These are phyloP conservation scores for Amitus sp. DNA, from an alignment of 2,888 invertebrate species.

Conservation along the genomic window DNA sequence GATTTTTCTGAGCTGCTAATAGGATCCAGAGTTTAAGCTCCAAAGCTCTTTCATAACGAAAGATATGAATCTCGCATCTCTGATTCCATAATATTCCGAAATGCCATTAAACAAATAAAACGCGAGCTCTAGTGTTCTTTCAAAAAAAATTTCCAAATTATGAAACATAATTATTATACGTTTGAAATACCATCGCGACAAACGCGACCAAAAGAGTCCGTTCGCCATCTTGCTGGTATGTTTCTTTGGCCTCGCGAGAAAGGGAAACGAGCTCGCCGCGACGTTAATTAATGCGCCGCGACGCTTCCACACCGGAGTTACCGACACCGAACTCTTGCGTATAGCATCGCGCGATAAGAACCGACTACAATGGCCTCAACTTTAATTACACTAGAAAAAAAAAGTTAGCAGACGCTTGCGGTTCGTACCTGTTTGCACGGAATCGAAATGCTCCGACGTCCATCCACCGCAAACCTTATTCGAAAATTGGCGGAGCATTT, in stretches of 20 bases:
- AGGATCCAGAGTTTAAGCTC: too few relatives aligned
- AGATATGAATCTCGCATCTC: too few relatives aligned
- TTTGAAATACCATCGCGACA: constrained; percentile 7
- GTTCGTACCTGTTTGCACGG: too few relatives aligned
- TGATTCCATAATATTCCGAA: not conserved
- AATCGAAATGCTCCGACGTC: too few relatives aligned
- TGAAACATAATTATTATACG: not conserved
- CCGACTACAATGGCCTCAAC: constrained; percentile 21
- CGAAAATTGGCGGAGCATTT: too few relatives aligned
- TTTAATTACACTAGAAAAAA: constrained; percentile 9
- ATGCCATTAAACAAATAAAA: not conserved
- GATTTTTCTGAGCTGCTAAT: too few relatives aligned
- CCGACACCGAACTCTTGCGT: constrained; percentile 7
- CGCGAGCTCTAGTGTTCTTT: not conserved
- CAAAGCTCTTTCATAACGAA: too few relatives aligned
- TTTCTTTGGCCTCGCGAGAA: constrained; percentile 18
- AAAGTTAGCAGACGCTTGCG: too few relatives aligned
- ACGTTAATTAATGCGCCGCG: constrained; percentile 53
- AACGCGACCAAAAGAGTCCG: constrained; percentile 28
- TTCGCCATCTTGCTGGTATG: constrained; percentile 11
- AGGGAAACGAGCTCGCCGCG: constrained; percentile 39
- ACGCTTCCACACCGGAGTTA: constrained; percentile 42
- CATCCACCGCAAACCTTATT: too few relatives aligned
- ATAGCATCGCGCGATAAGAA: constrained; percentile 18
- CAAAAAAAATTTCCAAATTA: not conserved